A percentile compares a stretch with the other conserved stretches of the same genome.
phyloP scores from a whole-genome alignment of 2,113 vertebrate genomes.

The Gasterosteus aculeatus region DNA sequence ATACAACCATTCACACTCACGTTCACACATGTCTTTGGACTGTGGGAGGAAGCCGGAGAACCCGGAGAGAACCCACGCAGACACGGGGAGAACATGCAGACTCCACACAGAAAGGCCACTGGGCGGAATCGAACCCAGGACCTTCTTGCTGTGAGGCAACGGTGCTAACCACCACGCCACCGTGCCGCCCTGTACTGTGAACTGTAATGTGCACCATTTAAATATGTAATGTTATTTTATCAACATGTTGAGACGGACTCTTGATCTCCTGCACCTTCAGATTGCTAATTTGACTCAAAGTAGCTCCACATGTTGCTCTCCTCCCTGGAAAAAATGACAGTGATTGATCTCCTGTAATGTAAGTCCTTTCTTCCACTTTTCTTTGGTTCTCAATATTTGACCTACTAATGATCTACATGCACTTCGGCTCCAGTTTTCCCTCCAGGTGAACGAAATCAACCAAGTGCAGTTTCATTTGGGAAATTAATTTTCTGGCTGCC shows the following conservation, averaged over 20 bases:
- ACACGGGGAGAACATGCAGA: too few relatives aligned
- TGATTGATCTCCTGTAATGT: constrained; percentile 57
- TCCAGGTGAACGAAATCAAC: constrained; percentile 44
- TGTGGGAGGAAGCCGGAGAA: too few relatives aligned
- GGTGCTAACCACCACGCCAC: too few relatives aligned
- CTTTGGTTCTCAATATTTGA: constrained; percentile 6
- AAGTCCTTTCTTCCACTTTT: constrained; percentile 12
- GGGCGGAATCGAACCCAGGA: too few relatives aligned
- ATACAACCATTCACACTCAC: too few relatives aligned
- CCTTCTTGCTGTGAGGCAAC: too few relatives aligned
- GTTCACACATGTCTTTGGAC: too few relatives aligned
- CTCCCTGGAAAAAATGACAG: constrained; percentile 51
- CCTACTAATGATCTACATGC: constrained; percentile 25
- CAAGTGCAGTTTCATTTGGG: constrained; percentile 25
- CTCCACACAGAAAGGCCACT: too few relatives aligned
- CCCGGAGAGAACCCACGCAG: too few relatives aligned
- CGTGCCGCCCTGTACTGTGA: too few relatives aligned
- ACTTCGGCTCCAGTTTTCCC: constrained; percentile 8
- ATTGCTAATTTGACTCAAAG: constrained; percentile 45
- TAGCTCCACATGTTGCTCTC: background rate
- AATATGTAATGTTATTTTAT: constrained; percentile 1
- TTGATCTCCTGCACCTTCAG: background rate
- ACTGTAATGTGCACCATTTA: background rate
- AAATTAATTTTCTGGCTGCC: constrained; percentile 43
- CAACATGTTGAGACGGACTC: constrained; percentile 1